These are phyloP conservation scores for Caenorhabditis sulstoni DNA, from an alignment of 2,888 invertebrate genomes.

Conservation along the genomic window DNA sequence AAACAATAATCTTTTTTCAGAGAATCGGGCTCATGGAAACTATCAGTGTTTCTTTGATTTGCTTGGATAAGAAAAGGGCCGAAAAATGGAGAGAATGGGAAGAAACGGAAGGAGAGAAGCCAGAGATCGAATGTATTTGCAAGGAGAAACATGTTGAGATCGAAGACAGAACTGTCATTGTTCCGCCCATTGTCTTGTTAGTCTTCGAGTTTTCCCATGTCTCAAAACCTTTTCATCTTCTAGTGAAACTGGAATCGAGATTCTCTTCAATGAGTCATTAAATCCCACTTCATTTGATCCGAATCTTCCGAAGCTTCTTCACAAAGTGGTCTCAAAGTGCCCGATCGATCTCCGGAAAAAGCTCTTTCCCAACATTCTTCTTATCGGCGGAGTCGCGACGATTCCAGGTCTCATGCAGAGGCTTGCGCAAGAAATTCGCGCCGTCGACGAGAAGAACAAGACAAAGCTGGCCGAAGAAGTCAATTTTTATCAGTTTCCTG, in stretches of 20 bases:
- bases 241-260: conserved; percentile 51
- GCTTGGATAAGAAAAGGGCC: conserved; percentile 28
- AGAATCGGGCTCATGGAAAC: conserved; percentile 34
- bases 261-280: conserved; percentile 47
- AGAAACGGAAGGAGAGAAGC: conserved; percentile 31
- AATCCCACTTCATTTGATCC: conserved; percentile 44
- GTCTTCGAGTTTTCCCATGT: neutral
- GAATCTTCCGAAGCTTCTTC: conserved; percentile 41
- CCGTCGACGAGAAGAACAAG: conserved; percentile 22
- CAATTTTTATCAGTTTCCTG: conserved; percentile 55
- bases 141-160: conserved; percentile 22
- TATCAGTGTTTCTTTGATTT: conserved; percentile 36
- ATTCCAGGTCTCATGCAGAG: conserved; percentile 89
- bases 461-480: conserved; percentile 53
- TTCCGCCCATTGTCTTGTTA: conserved; percentile 53
- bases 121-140: conserved; percentile 15
- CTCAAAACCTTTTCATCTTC: neutral
- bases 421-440: conserved; percentile 83
- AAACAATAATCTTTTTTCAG: too few relatives aligned
- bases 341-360: conserved; percentile 89
- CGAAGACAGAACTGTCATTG: conserved; percentile 26
- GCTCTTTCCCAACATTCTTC: conserved; percentile 89
- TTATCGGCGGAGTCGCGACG: conserved; percentile 91
- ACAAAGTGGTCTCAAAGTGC: conserved; percentile 82
- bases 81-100: conserved; percentile 50